These are phyloP conservation scores for Tylochromis polylepis DNA, from an alignment of 2,113 vertebrate genomes.

Conservation along the genomic window DNA sequence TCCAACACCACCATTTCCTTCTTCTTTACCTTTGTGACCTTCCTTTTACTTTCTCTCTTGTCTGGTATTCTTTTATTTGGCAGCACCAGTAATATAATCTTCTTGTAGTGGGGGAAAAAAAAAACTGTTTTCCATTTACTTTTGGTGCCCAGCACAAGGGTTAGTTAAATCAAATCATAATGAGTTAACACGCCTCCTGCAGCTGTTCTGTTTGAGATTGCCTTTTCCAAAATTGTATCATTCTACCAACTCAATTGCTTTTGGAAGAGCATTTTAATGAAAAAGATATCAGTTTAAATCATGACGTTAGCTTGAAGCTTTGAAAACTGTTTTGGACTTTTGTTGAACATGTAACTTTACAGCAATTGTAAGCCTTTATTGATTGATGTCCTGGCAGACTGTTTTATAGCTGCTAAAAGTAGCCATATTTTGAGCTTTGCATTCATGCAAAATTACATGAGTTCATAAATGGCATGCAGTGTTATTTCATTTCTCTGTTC, in stretches of 20 bases:
- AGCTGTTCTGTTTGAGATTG: background rate
- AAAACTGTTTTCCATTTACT: background rate
- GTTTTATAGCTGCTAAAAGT: background rate
- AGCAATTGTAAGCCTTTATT: background rate
- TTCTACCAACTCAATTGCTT: background rate
- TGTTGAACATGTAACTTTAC: background rate
- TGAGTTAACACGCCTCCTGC: background rate
- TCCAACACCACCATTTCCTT: background rate
- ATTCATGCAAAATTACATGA: background rate
- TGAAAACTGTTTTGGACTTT: background rate
- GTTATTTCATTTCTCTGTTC: background rate
- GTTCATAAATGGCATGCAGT: background rate
- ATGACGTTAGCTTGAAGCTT: background rate
- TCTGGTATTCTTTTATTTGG: background rate
- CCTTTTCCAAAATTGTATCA: conserved; percentile 13
- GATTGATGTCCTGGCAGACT: background rate
- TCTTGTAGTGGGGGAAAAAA: background rate
- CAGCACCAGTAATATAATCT: background rate
- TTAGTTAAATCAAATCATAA: background rate
- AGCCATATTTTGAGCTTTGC: background rate
- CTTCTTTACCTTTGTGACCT: background rate
- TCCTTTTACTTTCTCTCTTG: background rate
- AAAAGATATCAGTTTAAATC: background rate
- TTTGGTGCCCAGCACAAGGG: background rate
- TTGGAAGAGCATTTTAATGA: background rate